These are phyloP conservation scores for Rhagoletis zephyria DNA, from an alignment of 1,140 invertebrate species.

Conservation along the genomic window DNA sequence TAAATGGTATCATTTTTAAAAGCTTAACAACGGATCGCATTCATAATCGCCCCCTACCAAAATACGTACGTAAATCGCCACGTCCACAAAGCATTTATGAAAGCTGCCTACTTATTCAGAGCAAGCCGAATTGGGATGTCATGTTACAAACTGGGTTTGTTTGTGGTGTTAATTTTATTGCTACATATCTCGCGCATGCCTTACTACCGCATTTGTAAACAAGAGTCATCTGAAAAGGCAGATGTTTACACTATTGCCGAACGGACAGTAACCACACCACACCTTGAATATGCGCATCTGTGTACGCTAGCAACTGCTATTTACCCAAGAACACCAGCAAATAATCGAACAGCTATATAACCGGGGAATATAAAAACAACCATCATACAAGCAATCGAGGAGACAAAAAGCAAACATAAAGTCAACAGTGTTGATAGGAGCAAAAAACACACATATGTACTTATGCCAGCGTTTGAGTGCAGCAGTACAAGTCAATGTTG, in stretches of 20 bases:
- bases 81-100: too few species aligned
- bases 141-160: not conserved
- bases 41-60: not conserved
- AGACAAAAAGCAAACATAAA: constrained; percentile 21
- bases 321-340: constrained; percentile 40
- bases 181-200: constrained; percentile 19
- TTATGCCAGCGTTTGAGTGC: too few species aligned
- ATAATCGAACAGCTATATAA: constrained; percentile 35
- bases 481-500: not conserved
- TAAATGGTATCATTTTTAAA: not conserved
- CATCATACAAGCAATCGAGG: constrained; percentile 31
- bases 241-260: constrained; percentile 39
- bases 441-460: not conserved
- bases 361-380: not conserved
- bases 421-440: not conserved
- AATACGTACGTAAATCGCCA: not conserved
- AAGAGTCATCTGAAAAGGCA: constrained; percentile 24
- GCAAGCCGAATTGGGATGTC: not conserved
- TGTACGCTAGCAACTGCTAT: constrained; percentile 22
- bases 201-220: constrained; percentile 34
- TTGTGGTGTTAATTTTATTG: constrained; percentile 41
- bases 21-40: not conserved
- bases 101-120: not conserved
- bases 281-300: constrained; percentile 1
- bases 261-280: constrained; percentile 14